Base-by-base conservation (phyloP, 1,140 invertebrate genomes). In the Drosophila azteca region DNA sequence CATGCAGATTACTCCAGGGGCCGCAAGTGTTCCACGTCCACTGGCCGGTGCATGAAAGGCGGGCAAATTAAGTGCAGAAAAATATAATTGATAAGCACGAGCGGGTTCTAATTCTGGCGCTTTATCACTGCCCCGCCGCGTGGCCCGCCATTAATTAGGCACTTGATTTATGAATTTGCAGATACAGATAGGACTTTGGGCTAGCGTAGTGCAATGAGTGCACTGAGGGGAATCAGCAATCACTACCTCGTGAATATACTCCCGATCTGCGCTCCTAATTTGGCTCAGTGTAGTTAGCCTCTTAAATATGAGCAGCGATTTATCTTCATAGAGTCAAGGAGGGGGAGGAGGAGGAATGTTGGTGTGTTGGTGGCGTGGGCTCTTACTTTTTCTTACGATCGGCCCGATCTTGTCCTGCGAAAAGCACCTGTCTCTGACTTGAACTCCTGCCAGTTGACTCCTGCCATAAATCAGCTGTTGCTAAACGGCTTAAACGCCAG, bases 21-120 rank as follows among this genome's bases (percentile, higher is more conserved):
- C 8, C 31, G 35, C 11, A 13, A 75, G 50, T 41, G 55, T 22
- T 31, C 2, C 7, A 44, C 60, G 64, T 39, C 35, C 4, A 13
- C 8, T 9, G 20, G 70, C 71, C 54, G 72, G 73, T 65, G 60
- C 62, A 78, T 87, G 62, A 82, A 87, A 78, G 78, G 60, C 62
- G 49, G 54, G 46, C 74, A 75, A 87, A 87, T 82, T 75, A 85
- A 85, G 82, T 88, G 77, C 70, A 66, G 62, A 81, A 83, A 85
- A 85, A 87, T 85, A 85, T 85, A 87, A 85, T 85, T 85, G 81
- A 85, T 85, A 85, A 85, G 78, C 81, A 77, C 65, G 70, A 44
- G 49, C 76, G 74, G 62, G 81, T 75, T 85, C 81, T 85, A 85
- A 82, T 85, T 87, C 81, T 78, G 78, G 77, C 50, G 43, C 65